Evolutionary conservation across 1,140 invertebrate species (phyloP).

Genomic region (Danaus plexippus): DNA sequence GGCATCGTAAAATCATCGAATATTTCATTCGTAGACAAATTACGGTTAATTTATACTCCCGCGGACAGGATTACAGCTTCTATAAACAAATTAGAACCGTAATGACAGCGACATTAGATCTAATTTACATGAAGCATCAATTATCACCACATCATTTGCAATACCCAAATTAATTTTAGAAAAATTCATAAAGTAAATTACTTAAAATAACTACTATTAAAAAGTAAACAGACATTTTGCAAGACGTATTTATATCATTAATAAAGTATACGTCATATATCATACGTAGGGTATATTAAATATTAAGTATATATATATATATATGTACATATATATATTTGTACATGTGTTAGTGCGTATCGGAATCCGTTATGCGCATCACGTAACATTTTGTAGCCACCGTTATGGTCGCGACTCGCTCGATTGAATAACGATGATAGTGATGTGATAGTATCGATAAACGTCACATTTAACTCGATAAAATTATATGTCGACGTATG

Average conservation of each 20-base stretch:
- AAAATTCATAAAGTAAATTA: no score
- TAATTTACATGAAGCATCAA: slow-evolving; percentile 25
- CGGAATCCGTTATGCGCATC: slow-evolving; percentile 20
- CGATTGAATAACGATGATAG: slow-evolving; percentile 58
- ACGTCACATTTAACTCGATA: slow-evolving; percentile 21
- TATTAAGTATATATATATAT: no score
- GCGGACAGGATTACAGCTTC: slow-evolving; percentile 26
- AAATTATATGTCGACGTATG: slow-evolving; percentile 9
- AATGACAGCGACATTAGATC: slow-evolving; percentile 27
- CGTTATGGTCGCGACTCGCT: slow-evolving; percentile 34
- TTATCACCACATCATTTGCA: slow-evolving; percentile 31
- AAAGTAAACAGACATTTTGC: neutral
- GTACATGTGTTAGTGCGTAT: slow-evolving; percentile 2
- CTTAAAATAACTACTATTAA: neutral
- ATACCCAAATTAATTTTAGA: neutral
- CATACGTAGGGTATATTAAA: no score
- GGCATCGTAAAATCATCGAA: slow-evolving; percentile 5
- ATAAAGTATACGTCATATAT: no score
- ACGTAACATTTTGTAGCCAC: slow-evolving; percentile 38
- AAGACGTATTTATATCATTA: neutral
- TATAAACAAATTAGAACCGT: slow-evolving; percentile 30
- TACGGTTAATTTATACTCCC: slow-evolving; percentile 28
- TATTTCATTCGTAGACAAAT: slow-evolving; percentile 26
- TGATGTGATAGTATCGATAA: slow-evolving; percentile 39
- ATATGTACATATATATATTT: no score